Conservation (phyloP, 2,888 invertebrate species). For the Diadromus collaris region DNA sequence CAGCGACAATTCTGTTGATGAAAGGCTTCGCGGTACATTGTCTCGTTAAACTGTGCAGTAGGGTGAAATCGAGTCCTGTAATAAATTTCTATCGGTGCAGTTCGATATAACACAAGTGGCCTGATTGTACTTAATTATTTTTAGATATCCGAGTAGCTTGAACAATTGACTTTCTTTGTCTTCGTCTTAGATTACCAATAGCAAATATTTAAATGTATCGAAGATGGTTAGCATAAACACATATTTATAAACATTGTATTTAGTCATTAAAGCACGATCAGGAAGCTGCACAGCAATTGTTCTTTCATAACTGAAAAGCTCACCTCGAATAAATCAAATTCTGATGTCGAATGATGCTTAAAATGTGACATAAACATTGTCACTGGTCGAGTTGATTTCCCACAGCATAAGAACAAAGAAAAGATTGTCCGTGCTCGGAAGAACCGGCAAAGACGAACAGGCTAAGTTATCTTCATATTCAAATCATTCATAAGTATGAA, state of each 20-base stretch:
- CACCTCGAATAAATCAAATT: background rate
- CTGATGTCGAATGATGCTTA: background rate
- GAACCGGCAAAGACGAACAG: background rate
- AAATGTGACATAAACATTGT: constrained; percentile 9
- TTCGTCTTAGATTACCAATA: too few relatives aligned
- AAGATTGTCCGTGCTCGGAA: background rate
- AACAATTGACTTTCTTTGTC: too few relatives aligned
- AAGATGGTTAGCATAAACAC: too few relatives aligned
- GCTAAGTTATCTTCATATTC: background rate
- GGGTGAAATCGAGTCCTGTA: too few relatives aligned
- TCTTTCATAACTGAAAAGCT: background rate
- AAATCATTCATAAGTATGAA: too few relatives aligned
- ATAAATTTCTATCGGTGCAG: too few relatives aligned
- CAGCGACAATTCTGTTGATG: background rate
- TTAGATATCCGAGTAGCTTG: too few relatives aligned
- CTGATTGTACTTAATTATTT: too few relatives aligned
- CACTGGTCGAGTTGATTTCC: background rate
- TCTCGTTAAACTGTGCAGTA: background rate
- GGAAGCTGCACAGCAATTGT: background rate
- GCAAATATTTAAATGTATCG: too few relatives aligned
- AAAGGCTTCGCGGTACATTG: background rate
- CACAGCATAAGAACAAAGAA: background rate
- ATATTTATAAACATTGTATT: too few relatives aligned
- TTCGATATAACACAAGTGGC: too few relatives aligned
- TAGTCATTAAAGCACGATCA: background rate